Evolutionary conservation across 2,888 invertebrate species (phyloP).

Genomic region (Onchidella celtica): DNA sequence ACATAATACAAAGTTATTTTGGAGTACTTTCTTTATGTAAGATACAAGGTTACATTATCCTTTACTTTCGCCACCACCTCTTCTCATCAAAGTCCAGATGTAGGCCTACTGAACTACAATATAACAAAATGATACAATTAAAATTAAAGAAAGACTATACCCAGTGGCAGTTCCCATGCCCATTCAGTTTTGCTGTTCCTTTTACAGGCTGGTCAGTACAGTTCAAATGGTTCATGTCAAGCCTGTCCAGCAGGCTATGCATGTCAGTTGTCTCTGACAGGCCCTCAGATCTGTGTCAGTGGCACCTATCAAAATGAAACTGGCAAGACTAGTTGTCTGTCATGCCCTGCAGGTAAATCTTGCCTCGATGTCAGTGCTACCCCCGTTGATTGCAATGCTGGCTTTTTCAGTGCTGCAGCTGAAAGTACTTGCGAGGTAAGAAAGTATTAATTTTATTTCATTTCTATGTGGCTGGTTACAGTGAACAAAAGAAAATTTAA

Average conservation of each 20-base stretch:
- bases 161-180: no score
- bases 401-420: slow-evolving; percentile 70
- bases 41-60: no score
- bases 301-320: slow-evolving; percentile 72
- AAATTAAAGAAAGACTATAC: no score
- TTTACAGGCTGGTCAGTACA: slow-evolving; percentile 73
- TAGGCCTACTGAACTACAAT: no score
- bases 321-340: slow-evolving; percentile 71
- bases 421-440: slow-evolving; percentile 69
- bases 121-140: no score
- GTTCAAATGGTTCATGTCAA: slow-evolving; percentile 68
- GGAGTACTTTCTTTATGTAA: no score
- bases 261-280: slow-evolving; percentile 69
- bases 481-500: no score
- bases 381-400: slow-evolving; percentile 69
- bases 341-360: slow-evolving; percentile 72
- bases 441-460: neutral
- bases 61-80: no score
- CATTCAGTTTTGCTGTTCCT: no score
- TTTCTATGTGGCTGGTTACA: neutral
- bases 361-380: slow-evolving; percentile 61
- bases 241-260: slow-evolving; percentile 71
- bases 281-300: slow-evolving; percentile 67
- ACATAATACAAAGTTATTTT: no score
- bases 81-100: no score